Conservation (phyloP, 2,888 invertebrate species). For the Dione vanillae region DNA sequence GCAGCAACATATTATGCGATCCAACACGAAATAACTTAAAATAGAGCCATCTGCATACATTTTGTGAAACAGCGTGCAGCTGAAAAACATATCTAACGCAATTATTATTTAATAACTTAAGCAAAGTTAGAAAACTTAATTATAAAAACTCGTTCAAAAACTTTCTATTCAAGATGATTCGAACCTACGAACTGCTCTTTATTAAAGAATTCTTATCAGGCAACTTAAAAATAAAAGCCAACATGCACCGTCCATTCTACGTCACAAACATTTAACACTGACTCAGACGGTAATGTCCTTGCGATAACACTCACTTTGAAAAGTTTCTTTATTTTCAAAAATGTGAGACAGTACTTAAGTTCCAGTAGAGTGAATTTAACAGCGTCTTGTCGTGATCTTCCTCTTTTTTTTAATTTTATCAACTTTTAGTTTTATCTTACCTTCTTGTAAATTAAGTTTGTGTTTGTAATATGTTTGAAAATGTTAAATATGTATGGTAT, state of each 20-base stretch:
- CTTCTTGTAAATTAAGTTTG: constrained; percentile 28
- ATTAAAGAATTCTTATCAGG: constrained; percentile 34
- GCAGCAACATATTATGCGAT: no score
- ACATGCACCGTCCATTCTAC: constrained; percentile 45
- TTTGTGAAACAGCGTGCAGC: no score
- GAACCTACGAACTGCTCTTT: constrained; percentile 6
- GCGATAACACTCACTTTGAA: constrained; percentile 49
- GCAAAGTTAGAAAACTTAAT: no score
- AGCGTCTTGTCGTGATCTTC: constrained; percentile 34
- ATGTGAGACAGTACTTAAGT: constrained; percentile 47
- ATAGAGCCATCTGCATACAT: no score
- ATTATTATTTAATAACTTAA: no score
- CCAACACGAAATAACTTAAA: no score
- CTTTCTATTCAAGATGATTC: not conserved
- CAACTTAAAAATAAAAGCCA: constrained; percentile 42
- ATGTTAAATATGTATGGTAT: no score
- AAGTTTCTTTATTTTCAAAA: constrained; percentile 51
- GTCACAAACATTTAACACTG: constrained; percentile 51
- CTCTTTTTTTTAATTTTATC: constrained; percentile 20
- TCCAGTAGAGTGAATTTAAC: constrained; percentile 47
- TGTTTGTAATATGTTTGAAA: no score
- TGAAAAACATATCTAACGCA: no score
- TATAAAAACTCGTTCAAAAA: no score
- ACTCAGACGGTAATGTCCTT: constrained; percentile 49
- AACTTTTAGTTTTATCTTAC: constrained; percentile 9